Conservation (phyloP, 2,797 vertebrate species). For the Eurystomus glaucurus region DNA sequence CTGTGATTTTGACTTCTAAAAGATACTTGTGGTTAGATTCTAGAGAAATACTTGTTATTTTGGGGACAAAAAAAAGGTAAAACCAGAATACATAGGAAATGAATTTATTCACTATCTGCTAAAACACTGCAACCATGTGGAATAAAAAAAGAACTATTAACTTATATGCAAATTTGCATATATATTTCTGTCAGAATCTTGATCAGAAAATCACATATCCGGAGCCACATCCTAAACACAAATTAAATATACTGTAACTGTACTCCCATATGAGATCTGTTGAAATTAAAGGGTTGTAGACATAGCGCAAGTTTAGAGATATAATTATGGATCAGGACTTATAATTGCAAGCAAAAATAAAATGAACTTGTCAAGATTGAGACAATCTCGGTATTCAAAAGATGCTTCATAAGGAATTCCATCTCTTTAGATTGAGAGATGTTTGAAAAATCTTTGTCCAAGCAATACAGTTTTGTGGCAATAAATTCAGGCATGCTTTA, state of each 20-base stretch:
- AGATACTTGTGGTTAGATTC: not conserved
- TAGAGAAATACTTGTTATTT: not conserved
- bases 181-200: not conserved
- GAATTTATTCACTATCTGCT: not conserved
- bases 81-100: not conserved
- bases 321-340: not conserved
- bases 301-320: not conserved
- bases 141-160: not conserved
- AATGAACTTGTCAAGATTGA: not conserved
- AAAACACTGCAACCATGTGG: not conserved
- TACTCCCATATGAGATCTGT: not conserved
- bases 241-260: not conserved
- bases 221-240: not conserved
- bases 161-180: not conserved
- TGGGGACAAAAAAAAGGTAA: not conserved
- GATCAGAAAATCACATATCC: not conserved
- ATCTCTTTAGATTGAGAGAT: not conserved
- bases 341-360: constrained; percentile 5
- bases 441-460: not conserved
- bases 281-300: not conserved
- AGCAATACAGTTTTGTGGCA: not conserved
- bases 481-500: not conserved
- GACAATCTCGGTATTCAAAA: not conserved
- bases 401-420: not conserved
- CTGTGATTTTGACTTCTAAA: not conserved